These are phyloP conservation scores for Xerus rutilus DNA, from an alignment of 2,797 vertebrate genomes.

Conservation along the genomic window DNA sequence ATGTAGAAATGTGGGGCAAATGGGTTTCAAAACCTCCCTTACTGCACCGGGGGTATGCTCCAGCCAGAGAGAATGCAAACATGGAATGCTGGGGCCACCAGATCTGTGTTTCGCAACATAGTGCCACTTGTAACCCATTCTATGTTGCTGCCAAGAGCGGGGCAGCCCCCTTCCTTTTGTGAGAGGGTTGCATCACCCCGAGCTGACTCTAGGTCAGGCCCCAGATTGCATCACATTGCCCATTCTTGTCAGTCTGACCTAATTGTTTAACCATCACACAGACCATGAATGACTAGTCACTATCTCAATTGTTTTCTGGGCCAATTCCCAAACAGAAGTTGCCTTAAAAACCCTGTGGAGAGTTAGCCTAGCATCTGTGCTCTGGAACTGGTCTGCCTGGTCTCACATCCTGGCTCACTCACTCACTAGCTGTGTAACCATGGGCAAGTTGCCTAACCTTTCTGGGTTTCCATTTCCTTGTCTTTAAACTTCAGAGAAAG, in stretches of 20 bases:
- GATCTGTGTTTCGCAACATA: background rate
- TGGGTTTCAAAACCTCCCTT: too few relatives aligned
- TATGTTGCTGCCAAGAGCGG: background rate
- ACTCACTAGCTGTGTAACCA: background rate
- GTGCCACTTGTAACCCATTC: background rate
- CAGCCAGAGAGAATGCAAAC: too few relatives aligned
- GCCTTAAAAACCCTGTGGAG: conserved; percentile 26
- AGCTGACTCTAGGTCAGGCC: background rate
- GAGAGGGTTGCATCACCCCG: background rate
- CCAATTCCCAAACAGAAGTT: conserved; percentile 23
- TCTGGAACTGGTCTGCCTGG: background rate
- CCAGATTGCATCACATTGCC: background rate
- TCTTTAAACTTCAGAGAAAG: background rate
- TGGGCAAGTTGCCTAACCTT: background rate
- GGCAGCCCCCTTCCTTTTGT: background rate
- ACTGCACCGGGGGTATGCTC: too few relatives aligned
- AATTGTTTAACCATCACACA: background rate
- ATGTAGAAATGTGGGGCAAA: too few relatives aligned
- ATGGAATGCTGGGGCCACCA: too few relatives aligned
- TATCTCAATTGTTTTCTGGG: conserved; percentile 25
- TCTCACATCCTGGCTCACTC: conserved; percentile 17
- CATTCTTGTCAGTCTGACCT: background rate
- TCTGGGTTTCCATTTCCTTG: background rate
- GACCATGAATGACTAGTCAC: background rate
- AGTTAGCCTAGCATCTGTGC: background rate